These are phyloP conservation scores for Entosphenus tridentatus DNA, from an alignment of 2,113 vertebrate genomes.

Conservation along the genomic window DNA sequence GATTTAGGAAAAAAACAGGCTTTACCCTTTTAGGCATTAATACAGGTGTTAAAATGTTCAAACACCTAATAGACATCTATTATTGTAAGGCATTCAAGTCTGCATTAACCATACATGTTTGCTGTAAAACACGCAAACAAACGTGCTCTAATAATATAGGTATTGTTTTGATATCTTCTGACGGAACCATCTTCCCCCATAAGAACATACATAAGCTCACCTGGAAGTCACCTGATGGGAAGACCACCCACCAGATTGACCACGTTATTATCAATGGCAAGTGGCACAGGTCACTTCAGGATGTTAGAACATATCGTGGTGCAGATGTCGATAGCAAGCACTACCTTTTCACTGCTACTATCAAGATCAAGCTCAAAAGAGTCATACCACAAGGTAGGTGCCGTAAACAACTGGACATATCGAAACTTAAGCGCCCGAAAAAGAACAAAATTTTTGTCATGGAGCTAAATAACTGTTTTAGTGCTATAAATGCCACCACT, in stretches of 20 bases:
- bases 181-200: slow-evolving; percentile 2
- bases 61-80: too few relatives aligned
- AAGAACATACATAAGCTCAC: slow-evolving; percentile 9
- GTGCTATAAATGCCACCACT: neutral
- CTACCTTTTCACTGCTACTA: neutral
- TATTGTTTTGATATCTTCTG: too few relatives aligned
- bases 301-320: slow-evolving; percentile 3
- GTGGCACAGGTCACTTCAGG: slow-evolving; percentile 1
- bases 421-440: neutral
- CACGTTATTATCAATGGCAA: slow-evolving; percentile 7
- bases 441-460: neutral
- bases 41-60: too few relatives aligned
- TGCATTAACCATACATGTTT: too few relatives aligned
- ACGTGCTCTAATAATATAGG: too few relatives aligned
- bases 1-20: too few relatives aligned
- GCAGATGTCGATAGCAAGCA: neutral
- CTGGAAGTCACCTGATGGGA: slow-evolving; percentile 7
- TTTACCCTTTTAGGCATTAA: too few relatives aligned
- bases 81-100: too few relatives aligned
- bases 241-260: slow-evolving; percentile 7
- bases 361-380: neutral
- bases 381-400: neutral
- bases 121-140: too few relatives aligned
- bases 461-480: neutral
- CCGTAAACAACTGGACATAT: neutral